Conservation (phyloP, 2,888 invertebrate species). For the Digitonthophagus gazella region DNA sequence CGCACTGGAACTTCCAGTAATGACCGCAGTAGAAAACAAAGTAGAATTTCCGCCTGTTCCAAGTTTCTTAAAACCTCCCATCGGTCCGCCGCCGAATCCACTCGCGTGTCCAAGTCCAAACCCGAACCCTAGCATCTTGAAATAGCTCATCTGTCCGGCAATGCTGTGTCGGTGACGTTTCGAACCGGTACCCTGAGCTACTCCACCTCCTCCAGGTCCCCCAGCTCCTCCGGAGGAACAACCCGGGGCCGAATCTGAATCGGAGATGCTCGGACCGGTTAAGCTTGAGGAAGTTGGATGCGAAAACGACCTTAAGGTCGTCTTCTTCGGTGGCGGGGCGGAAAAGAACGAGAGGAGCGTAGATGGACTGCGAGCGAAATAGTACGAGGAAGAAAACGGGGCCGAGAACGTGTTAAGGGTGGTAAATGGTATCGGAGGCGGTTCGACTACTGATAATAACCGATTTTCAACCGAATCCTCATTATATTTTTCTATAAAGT, state of each 20-base stretch:
- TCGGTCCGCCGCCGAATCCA: constrained; percentile 45
- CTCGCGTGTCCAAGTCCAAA: too few relatives aligned
- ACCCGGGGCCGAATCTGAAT: constrained; percentile 44
- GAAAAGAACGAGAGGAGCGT: constrained; percentile 46
- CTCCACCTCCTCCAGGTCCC: constrained; percentile 23
- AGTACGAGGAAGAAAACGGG: constrained; percentile 29
- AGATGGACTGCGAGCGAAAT: constrained; percentile 41
- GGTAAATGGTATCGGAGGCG: constrained; percentile 40
- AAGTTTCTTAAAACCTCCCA: constrained; percentile 58
- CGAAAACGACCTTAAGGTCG: constrained; percentile 41
- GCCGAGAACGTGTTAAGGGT: constrained; percentile 38
- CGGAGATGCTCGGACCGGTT: constrained; percentile 45
- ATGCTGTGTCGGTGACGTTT: constrained; percentile 94
- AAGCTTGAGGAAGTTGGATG: constrained; percentile 39
- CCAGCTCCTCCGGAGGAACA: too few relatives aligned
- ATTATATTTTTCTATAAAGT: constrained; percentile 23
- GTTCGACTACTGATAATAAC: constrained; percentile 38
- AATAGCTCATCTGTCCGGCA: constrained; percentile 93
- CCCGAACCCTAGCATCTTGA: constrained; percentile 83
- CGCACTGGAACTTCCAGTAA: constrained; percentile 90
- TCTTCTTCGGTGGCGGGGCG: constrained; percentile 33
- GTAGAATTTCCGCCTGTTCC: constrained; percentile 67
- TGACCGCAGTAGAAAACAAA: constrained; percentile 94
- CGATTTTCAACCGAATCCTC: constrained; percentile 9
- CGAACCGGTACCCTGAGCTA: constrained; percentile 45